These are phyloP conservation scores for Nerophis ophidion DNA, from an alignment of 2,113 vertebrate species.

Conservation along the genomic window DNA sequence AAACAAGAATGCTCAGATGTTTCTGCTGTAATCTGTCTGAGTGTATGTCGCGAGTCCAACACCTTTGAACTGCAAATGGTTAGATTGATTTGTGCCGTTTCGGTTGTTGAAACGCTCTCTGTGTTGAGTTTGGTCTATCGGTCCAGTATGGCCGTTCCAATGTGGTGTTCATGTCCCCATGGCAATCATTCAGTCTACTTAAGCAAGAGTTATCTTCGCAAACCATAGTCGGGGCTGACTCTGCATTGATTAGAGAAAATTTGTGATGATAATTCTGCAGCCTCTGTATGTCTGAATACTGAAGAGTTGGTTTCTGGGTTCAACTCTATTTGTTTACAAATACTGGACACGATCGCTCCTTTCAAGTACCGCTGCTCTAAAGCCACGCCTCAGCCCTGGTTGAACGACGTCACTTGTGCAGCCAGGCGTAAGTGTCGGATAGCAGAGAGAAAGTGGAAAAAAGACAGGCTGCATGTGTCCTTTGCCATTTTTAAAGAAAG, in stretches of 20 bases:
- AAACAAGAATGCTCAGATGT: not conserved
- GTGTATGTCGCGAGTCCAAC: not conserved
- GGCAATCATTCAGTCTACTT: constrained; percentile 4
- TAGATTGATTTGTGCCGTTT: constrained; percentile 2
- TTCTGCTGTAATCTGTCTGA: not conserved
- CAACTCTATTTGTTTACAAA: no score
- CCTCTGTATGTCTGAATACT: no score
- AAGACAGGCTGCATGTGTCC: no score
- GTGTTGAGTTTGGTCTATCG: not conserved
- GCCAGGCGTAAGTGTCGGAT: no score
- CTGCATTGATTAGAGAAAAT: constrained; percentile 39
- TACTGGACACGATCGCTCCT: no score
- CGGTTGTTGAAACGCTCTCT: not conserved
- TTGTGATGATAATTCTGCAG: no score
- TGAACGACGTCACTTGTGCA: no score
- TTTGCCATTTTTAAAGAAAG: no score
- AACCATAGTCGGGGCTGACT: constrained; percentile 33
- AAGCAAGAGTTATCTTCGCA: constrained; percentile 61
- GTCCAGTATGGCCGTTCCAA: constrained; percentile 1
- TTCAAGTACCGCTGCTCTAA: no score
- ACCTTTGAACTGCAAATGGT: not conserved
- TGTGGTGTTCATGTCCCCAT: not conserved
- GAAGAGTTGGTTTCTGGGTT: no score
- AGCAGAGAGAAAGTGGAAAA: no score
- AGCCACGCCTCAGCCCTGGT: no score